Conservation (phyloP, 2,888 invertebrate species). For the Aleiodes testaceus region DNA sequence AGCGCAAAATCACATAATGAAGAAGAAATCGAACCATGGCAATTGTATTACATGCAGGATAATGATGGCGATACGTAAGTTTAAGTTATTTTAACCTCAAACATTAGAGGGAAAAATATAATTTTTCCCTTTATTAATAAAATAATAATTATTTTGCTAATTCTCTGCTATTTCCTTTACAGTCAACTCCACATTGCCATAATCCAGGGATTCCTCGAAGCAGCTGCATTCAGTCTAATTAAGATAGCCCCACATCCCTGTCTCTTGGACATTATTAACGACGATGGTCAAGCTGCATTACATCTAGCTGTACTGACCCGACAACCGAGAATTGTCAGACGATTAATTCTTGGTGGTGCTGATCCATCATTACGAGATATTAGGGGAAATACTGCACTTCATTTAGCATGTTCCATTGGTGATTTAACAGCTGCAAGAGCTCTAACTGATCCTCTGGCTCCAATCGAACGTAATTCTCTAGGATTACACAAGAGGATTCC, state of each 20-base stretch:
- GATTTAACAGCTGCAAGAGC: conserved; percentile 83
- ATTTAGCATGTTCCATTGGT: conserved; percentile 84
- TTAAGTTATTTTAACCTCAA: conserved; percentile 4
- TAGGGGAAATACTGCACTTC: conserved; percentile 89
- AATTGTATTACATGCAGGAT: conserved; percentile 83
- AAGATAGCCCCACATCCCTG: conserved; percentile 84
- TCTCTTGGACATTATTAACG: conserved; percentile 86
- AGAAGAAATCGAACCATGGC: conserved; percentile 74
- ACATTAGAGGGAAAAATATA: too few species aligned
- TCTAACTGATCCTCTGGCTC: conserved; percentile 80
- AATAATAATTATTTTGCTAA: too few species aligned
- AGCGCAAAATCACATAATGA: background rate
- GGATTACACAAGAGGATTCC: conserved; percentile 70
- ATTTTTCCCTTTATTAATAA: too few species aligned
- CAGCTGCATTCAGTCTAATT: conserved; percentile 84
- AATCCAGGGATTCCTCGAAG: conserved; percentile 82
- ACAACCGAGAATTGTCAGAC: conserved; percentile 83
- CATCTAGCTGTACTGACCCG: conserved; percentile 89
- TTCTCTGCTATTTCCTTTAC: conserved; percentile 53
- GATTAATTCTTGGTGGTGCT: conserved; percentile 88
- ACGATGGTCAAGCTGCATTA: conserved; percentile 86
- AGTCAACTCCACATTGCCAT: conserved; percentile 92
- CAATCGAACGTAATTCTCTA: conserved; percentile 70
- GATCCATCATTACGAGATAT: conserved; percentile 77
- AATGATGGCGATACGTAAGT: conserved; percentile 93